Evolutionary conservation across 2,888 invertebrate genomes (phyloP).

Genomic region (Cantharis nigra): DNA sequence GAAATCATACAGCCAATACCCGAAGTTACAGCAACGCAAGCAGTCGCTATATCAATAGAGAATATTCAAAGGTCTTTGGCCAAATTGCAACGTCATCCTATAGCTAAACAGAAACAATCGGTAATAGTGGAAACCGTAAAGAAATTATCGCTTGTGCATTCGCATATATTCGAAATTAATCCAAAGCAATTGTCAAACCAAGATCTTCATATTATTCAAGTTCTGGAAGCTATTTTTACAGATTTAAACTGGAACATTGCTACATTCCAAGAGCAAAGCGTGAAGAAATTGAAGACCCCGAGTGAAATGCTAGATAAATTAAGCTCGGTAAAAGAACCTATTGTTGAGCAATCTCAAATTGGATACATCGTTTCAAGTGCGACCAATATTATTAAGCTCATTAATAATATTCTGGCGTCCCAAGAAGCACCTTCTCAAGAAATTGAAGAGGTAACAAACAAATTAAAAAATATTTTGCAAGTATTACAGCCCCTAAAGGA

Average conservation of each 20-base stretch:
- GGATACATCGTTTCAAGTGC: neutral
- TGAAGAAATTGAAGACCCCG: neutral
- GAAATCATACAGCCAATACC: slow-evolving; percentile 26
- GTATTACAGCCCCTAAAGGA: neutral
- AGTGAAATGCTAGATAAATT: slow-evolving; percentile 2
- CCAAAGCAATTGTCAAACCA: neutral
- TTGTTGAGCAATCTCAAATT: neutral
- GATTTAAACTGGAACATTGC: slow-evolving; percentile 12
- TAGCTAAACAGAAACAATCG: slow-evolving; percentile 11
- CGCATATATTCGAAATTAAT: slow-evolving; percentile 12
- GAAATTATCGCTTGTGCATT: slow-evolving; percentile 13
- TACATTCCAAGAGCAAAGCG: neutral
- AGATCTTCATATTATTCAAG: slow-evolving; percentile 6
- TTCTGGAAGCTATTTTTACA: slow-evolving; percentile 16
- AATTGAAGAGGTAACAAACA: neutral
- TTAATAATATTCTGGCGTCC: neutral
- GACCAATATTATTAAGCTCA: neutral
- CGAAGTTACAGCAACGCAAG: slow-evolving; percentile 22
- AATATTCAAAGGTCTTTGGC: slow-evolving; percentile 23
- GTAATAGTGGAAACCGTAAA: slow-evolving; percentile 17
- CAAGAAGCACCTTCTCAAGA: neutral
- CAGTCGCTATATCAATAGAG: slow-evolving; percentile 20
- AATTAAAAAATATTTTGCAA: neutral
- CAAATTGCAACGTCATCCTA: slow-evolving; percentile 13
- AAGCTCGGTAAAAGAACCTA: neutral